Base-by-base conservation (phyloP, 2,113 vertebrate species). In the Chamaea fasciata region DNA sequence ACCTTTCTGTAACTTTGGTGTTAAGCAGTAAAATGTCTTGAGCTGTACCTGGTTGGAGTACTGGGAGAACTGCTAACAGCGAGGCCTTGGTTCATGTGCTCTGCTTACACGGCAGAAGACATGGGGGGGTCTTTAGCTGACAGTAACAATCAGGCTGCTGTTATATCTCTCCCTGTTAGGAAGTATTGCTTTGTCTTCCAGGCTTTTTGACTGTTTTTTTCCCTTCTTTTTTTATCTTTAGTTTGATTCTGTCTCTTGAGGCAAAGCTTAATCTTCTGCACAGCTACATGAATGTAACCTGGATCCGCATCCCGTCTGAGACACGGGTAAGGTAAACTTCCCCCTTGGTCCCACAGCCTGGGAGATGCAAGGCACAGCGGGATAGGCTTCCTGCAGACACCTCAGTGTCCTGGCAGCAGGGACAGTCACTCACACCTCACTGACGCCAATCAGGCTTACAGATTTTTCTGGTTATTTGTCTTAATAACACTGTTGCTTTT, bases 281-380 rank as follows among this genome's bases (percentile, higher is more conserved):
- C 98, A 99, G 98, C 98, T 99, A 99, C 98, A 99, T 99, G 99
- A 99, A 99, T 98, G 99, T 99, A 98, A 99, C 99, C 3, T 99
- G 99, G 99, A 99, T 99, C 95, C 99, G 99, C 95, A 99, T 99
- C 96, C 99, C 99, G 56, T 99, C 99, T 4, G 99, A 99, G 98
- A 99, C 99, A 95, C 98, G 99, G 99, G 99, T 99, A 98, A 98
- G 99, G 99, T 99, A 96, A 98, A 84, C 55, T 39, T 53, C 31
- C 22, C 12, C 33, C 16, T 42, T 2, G 3, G 20, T 30, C 17
- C 73, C 9, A 28, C 56, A 26, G 23, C 46, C 12, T 15, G 56
- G 75, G 46, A 52, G 63, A 10, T 17, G 10, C 16, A 8, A 15
- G 56, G 17, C 52, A 49, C 4, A 6, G 20, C 4, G 39, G 41